phyloP scores from a whole-genome alignment of 2,797 vertebrate genomes.

The Chlorospingus semifuscus region DNA sequence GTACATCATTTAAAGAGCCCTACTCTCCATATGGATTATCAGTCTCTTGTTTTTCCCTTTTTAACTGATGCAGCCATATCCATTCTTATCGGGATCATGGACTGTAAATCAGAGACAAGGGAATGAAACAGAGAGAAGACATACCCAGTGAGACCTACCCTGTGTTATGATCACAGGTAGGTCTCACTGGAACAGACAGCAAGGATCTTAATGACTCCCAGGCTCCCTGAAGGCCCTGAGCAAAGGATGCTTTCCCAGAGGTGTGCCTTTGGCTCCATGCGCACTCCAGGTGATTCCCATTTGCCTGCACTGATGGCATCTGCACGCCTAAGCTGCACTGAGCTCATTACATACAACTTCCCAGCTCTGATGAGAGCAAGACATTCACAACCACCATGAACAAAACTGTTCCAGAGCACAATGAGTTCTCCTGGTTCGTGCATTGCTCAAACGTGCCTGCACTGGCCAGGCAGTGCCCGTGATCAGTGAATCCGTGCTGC shows the following conservation, averaged over 20 bases:
- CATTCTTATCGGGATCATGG: fast-evolving
- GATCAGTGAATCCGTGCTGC: background rate
- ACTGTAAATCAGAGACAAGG: background rate
- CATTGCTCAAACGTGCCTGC: background rate
- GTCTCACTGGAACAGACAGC: no score
- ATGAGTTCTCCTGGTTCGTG: background rate
- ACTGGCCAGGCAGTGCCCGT: background rate
- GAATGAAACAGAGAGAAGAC: background rate
- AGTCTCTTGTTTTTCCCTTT: background rate
- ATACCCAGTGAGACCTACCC: no score
- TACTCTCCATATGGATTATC: background rate
- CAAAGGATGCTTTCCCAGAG: background rate
- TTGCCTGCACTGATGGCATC: background rate
- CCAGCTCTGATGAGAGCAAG: background rate
- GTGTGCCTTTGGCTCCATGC: background rate
- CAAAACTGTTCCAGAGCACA: background rate
- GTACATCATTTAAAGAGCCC: background rate
- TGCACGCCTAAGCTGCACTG: background rate
- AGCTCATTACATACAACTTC: background rate
- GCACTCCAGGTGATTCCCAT: background rate
- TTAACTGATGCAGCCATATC: background rate
- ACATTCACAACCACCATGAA: background rate
- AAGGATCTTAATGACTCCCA: background rate
- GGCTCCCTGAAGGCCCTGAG: background rate
- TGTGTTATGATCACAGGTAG: background rate